Percentiles rank a stretch among this genome's conserved stretches.
These are phyloP conservation scores for Tanaodytes sp. DNA, from an alignment of 2,888 invertebrate genomes.

Conservation along the genomic window DNA sequence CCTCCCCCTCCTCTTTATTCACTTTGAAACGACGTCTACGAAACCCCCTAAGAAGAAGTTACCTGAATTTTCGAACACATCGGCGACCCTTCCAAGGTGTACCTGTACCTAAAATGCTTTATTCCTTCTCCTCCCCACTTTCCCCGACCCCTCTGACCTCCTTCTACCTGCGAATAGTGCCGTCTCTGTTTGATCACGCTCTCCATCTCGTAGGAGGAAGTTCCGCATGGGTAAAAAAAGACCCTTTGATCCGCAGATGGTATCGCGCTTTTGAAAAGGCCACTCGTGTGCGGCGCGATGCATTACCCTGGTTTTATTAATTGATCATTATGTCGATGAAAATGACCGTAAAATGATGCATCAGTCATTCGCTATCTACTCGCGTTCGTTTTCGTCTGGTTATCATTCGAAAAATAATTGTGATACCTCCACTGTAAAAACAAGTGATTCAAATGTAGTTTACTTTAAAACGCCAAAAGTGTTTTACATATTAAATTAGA, in stretches of 20 bases:
- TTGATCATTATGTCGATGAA: no score
- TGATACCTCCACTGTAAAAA: no score
- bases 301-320: conserved; percentile 31
- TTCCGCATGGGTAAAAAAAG: conserved; percentile 17
- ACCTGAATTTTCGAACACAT: conserved; percentile 54
- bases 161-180: not conserved
- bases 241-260: conserved; percentile 37
- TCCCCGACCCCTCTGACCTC: not conserved
- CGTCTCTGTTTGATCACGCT: conserved; percentile 14
- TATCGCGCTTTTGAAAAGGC: conserved; percentile 21
- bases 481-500: no score
- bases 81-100: conserved; percentile 35
- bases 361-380: conserved; percentile 11
- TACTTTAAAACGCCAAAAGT: no score
- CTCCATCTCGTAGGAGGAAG: conserved; percentile 43
- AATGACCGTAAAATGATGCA: no score
- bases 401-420: no score
- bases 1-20: no score
- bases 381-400: no score
- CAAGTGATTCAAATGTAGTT: no score
- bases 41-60: conserved; percentile 53
- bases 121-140: conserved; percentile 17
- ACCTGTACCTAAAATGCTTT: not conserved
- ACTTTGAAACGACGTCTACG: not conserved
- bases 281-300: conserved; percentile 24